phyloP scores from a whole-genome alignment of 2,888 invertebrate genomes.

The Aleiodes alternator region DNA sequence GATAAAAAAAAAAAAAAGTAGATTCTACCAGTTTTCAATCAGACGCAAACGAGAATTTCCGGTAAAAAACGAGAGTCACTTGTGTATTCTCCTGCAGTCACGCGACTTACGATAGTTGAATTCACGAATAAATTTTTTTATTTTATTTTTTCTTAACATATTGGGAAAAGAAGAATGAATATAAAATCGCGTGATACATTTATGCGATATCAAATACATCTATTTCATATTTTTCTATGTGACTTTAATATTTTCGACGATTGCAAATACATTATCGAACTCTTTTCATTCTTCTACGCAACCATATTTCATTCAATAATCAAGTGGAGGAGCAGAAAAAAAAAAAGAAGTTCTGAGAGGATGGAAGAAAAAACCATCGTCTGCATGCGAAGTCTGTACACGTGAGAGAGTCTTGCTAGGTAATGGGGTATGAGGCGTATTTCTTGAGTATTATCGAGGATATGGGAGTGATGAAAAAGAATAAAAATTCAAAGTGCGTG shows the following conservation, averaged over 20 bases:
- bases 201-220: conserved; percentile 19
- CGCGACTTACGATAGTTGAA: conserved; percentile 30
- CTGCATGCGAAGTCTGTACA: conserved; percentile 62
- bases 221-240: conserved; percentile 17
- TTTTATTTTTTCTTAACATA: conserved; percentile 4
- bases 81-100: conserved; percentile 6
- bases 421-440: conserved; percentile 1
- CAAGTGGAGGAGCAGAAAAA: background rate
- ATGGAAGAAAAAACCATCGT: conserved; percentile 59
- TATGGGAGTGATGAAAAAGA: conserved; percentile 37
- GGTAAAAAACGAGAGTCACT: background rate
- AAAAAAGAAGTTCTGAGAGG: conserved; percentile 35
- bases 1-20: too few relatives aligned
- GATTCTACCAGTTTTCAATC: conserved; percentile 4
- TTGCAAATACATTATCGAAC: conserved; percentile 62
- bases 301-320: conserved; percentile 33
- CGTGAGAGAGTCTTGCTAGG: background rate
- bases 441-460: conserved; percentile 35
- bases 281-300: conserved; percentile 15
- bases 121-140: conserved; percentile 16
- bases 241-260: conserved; percentile 51
- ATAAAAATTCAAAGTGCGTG: conserved; percentile 60
- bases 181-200: conserved; percentile 30
- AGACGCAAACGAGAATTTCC: background rate
- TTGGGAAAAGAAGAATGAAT: background rate